Evolutionary conservation across 2,113 vertebrate genomes (phyloP).

Genomic region (Hucho hucho): DNA sequence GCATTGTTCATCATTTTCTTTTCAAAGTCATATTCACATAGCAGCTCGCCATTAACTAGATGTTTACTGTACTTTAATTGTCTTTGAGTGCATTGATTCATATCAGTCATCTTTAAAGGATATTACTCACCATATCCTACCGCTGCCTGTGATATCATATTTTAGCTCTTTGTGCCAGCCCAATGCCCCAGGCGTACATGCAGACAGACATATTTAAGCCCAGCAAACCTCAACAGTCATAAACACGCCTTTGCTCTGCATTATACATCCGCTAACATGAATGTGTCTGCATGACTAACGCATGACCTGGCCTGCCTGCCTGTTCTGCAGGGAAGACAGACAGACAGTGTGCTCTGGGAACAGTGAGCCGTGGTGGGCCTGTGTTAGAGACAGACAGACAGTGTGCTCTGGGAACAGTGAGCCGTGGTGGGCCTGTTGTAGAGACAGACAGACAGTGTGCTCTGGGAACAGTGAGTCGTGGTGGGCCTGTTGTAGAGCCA

Average conservation of each 20-base stretch:
- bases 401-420: constrained; percentile 44
- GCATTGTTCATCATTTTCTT: constrained; percentile 68
- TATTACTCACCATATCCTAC: constrained; percentile 56
- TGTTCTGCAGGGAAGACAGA: constrained; percentile 43
- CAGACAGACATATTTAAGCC: constrained; percentile 59
- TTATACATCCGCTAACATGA: constrained; percentile 59
- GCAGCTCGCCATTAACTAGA: constrained; percentile 62
- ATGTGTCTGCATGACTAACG: constrained; percentile 70
- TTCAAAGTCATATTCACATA: constrained; percentile 55
- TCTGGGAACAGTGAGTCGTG: constrained; percentile 40
- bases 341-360: no score
- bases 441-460: constrained; percentile 40
- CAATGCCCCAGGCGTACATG: constrained; percentile 51
- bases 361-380: no score
- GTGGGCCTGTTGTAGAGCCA: constrained; percentile 21
- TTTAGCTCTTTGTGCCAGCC: constrained; percentile 56
- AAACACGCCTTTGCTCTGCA: constrained; percentile 61
- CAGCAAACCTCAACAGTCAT: constrained; percentile 49
- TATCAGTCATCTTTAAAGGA: constrained; percentile 59
- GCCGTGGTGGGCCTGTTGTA: constrained; percentile 13
- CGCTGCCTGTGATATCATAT: constrained; percentile 62
- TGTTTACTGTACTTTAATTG: constrained; percentile 67
- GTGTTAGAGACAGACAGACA: constrained; percentile 33
- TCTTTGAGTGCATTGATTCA: constrained; percentile 68
- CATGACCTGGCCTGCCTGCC: constrained; percentile 50